A percentile compares a stretch with the other conserved stretches of the same genome.
Conservation (phyloP, 2,888 invertebrate species). For the Athalia cordata region DNA sequence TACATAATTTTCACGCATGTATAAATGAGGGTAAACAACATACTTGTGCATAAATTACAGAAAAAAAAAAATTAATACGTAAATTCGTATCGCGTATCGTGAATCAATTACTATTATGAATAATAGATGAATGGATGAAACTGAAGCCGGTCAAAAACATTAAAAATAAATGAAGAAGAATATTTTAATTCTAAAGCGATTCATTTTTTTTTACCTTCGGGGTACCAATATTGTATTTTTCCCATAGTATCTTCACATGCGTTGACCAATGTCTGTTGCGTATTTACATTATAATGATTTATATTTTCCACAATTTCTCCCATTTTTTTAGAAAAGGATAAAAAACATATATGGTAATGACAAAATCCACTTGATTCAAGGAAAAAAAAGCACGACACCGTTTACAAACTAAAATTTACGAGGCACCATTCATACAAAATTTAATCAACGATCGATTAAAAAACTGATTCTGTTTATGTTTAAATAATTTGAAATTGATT, state of each 20-base stretch:
- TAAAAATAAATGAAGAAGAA: too few relatives aligned
- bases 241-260: constrained; percentile 68
- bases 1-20: too few relatives aligned
- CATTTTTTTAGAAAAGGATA: not conserved
- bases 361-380: not conserved
- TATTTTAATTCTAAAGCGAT: too few relatives aligned
- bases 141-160: too few relatives aligned
- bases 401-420: constrained; percentile 23
- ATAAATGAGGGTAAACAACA: too few relatives aligned
- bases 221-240: constrained; percentile 70
- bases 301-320: constrained; percentile 33
- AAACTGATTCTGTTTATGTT: too few relatives aligned
- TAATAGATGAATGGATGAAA: too few relatives aligned
- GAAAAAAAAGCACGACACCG: not conserved
- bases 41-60: too few relatives aligned
- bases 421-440: constrained; percentile 3
- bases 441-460: not conserved
- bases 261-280: constrained; percentile 52
- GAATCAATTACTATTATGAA: too few relatives aligned
- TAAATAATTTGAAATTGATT: too few relatives aligned
- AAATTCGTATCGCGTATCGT: too few relatives aligned
- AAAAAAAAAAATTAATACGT: too few relatives aligned
- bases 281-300: not conserved
- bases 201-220: constrained; percentile 64
- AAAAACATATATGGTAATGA: not conserved